These are phyloP conservation scores for Drosophila sturtevanti DNA, from an alignment of 1,140 invertebrate species.

Conservation along the genomic window DNA sequence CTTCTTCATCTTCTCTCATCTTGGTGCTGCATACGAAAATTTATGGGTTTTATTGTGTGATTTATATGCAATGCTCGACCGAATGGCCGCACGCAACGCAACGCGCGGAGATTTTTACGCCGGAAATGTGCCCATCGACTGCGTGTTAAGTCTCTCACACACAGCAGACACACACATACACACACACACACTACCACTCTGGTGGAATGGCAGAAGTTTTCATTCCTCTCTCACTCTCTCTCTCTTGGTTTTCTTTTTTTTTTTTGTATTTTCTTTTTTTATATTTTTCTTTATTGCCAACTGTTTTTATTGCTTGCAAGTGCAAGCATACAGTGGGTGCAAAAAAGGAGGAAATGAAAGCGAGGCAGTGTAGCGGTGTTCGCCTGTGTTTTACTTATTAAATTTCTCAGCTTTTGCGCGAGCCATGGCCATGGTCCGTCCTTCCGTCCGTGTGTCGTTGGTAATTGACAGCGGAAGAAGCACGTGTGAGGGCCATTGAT, in stretches of 20 bases:
- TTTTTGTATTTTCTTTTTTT: conserved; percentile 30
- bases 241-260: not conserved
- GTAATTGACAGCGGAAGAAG: conserved; percentile 58
- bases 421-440: conserved; percentile 32
- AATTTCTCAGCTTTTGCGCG: conserved; percentile 59
- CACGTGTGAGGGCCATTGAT: conserved; percentile 62
- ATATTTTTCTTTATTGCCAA: conserved; percentile 48
- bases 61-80: conserved; percentile 68
- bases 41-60: conserved; percentile 80
- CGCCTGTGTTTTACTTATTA: conserved; percentile 72
- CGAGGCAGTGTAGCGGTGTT: not conserved
- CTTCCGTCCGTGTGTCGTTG: conserved; percentile 46
- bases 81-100: conserved; percentile 38
- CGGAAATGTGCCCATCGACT: conserved; percentile 77
- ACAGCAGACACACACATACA: conserved; percentile 27
- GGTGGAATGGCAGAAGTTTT: conserved; percentile 8
- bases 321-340: conserved; percentile 25
- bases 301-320: conserved; percentile 69
- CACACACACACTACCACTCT: conserved; percentile 19
- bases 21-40: conserved; percentile 68
- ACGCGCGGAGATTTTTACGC: conserved; percentile 62
- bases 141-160: conserved; percentile 72
- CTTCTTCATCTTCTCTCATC: conserved; percentile 37
- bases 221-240: not conserved
- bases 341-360: conserved; percentile 2